These are phyloP conservation scores for Xanthostigma xanthostigma DNA, from an alignment of 2,888 invertebrate species.

Conservation along the genomic window DNA sequence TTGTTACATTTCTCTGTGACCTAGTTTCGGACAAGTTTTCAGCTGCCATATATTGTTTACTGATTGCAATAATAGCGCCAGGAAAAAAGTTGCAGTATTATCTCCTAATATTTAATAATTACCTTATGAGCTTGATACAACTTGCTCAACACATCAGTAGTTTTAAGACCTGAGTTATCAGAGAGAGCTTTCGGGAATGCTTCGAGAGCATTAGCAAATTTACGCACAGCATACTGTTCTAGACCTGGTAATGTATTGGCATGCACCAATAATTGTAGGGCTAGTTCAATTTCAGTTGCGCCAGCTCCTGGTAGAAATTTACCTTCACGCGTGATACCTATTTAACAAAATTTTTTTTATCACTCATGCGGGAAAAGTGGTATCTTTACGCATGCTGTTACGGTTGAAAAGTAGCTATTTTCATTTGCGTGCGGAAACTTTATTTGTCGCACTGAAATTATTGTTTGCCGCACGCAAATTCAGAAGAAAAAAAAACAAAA, in stretches of 20 bases:
- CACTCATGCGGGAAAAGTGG: too few relatives aligned
- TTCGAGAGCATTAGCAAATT: slow-evolving; percentile 82
- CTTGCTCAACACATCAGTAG: slow-evolving; percentile 74
- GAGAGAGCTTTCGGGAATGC: slow-evolving; percentile 82
- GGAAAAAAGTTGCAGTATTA: too few relatives aligned
- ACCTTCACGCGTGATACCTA: slow-evolving; percentile 25
- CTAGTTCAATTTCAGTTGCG: slow-evolving; percentile 87
- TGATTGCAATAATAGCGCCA: too few relatives aligned
- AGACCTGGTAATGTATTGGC: slow-evolving; percentile 88
- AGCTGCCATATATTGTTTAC: too few relatives aligned
- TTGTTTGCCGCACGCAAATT: too few relatives aligned
- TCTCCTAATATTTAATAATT: slow-evolving; percentile 1
- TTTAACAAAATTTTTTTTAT: slow-evolving; percentile 7
- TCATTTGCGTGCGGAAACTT: too few relatives aligned
- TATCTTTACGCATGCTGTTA: too few relatives aligned
- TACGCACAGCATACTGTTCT: slow-evolving; percentile 92
- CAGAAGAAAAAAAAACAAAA: too few relatives aligned
- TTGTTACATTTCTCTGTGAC: too few relatives aligned
- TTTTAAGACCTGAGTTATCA: slow-evolving; percentile 85
- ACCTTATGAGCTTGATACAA: slow-evolving; percentile 85
- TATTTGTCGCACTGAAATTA: too few relatives aligned
- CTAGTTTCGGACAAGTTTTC: too few relatives aligned
- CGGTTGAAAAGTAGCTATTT: too few relatives aligned
- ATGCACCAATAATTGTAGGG: slow-evolving; percentile 68
- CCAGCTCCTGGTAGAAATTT: slow-evolving; percentile 86